These are phyloP conservation scores for Microtus montanus DNA, from an alignment of 2,113 vertebrate species.

Conservation along the genomic window DNA sequence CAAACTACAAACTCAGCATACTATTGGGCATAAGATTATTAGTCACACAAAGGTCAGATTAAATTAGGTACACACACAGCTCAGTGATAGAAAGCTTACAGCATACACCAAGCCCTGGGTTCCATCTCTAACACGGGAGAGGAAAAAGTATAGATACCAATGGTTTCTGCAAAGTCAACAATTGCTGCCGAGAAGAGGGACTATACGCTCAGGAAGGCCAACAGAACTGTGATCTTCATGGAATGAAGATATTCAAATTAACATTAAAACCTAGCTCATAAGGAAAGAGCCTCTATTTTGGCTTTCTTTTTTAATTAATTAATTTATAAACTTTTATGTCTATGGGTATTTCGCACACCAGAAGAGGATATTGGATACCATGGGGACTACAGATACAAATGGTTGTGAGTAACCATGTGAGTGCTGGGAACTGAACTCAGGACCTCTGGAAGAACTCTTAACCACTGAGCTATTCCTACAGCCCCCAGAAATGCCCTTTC, in stretches of 20 bases:
- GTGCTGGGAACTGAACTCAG: no score
- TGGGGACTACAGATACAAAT: no score
- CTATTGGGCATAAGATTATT: slow-evolving; percentile 1
- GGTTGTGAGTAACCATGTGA: no score
- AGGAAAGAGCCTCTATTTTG: neutral
- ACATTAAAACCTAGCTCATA: slow-evolving; percentile 4
- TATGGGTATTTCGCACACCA: no score
- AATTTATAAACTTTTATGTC: no score
- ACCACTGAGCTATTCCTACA: no score
- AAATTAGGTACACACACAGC: neutral
- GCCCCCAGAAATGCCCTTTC: neutral
- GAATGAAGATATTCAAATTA: slow-evolving; percentile 4
- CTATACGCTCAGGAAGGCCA: neutral
- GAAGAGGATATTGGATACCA: no score
- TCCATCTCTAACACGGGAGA: neutral
- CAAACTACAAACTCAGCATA: slow-evolving; percentile 1
- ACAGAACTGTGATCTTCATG: neutral
- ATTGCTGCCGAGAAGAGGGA: neutral
- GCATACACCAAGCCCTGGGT: neutral
- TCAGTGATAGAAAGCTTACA: neutral
- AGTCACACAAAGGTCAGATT: neutral
- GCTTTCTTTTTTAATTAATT: no score
- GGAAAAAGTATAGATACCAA: neutral
- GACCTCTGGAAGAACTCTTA: no score
- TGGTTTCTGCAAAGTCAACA: neutral